Evolutionary conservation across 2,888 invertebrate genomes (phyloP).

Genomic region (Drosophila paramelanica): DNA sequence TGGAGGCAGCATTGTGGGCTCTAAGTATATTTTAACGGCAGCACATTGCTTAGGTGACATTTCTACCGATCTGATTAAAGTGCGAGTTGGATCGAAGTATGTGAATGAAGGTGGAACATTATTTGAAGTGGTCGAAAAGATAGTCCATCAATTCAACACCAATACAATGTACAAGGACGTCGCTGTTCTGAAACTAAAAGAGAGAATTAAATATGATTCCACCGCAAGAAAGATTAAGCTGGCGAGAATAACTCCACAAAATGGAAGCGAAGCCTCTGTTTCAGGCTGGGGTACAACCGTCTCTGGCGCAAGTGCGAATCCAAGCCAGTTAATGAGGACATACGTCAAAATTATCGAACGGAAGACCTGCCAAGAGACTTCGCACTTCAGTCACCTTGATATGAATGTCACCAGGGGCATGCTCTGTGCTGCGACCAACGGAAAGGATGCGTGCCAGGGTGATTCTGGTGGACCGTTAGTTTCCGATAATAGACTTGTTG

Average conservation of each 20-base stretch:
- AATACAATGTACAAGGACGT: not conserved
- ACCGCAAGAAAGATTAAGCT: not conserved
- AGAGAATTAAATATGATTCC: not conserved
- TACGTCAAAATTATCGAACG: not conserved
- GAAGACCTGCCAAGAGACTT: not conserved
- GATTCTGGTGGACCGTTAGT: conserved; percentile 22
- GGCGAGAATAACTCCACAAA: not conserved
- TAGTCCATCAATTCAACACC: not conserved
- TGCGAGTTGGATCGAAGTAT: conserved; percentile 4
- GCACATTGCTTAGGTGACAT: not conserved
- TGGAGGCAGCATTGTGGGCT: conserved; percentile 8
- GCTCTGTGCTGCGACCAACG: not conserved
- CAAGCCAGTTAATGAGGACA: not conserved
- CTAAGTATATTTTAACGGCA: conserved; percentile 1
- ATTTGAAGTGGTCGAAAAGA: not conserved
- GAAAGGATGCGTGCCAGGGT: conserved; percentile 5
- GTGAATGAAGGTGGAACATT: not conserved
- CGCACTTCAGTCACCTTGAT: fast-evolving
- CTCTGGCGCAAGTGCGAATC: fast-evolving
- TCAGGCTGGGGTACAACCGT: conserved; percentile 7
- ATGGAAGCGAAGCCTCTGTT: not conserved
- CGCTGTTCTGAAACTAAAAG: not conserved
- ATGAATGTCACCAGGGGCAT: not conserved
- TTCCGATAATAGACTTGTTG: not conserved
- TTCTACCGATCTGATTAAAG: not conserved